Base-by-base conservation (phyloP, 2,888 invertebrate species). In the Leptarthrus brevirostris region DNA sequence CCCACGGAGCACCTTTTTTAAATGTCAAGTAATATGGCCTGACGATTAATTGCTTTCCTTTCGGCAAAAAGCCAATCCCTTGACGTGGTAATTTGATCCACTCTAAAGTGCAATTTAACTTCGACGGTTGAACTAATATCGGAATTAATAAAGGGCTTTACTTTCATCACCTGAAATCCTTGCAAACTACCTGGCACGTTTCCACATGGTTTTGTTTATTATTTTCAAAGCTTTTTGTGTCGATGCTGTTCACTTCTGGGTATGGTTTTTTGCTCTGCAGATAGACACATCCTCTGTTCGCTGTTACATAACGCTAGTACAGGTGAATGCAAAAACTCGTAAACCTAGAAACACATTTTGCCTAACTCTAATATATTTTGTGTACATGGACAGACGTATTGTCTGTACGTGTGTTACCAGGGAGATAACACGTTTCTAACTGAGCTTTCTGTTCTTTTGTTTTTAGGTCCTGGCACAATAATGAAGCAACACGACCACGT, bases 321-420 rank as follows among this genome's bases (percentile, higher is more conserved):
- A 58, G 40, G 40, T 12, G 40, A 36, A 18, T 20, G 18, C 26
- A 58, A 58, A 58, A 58, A 58, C 20, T 58, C 36, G 58, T 58
- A 58, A 58, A 58, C 58, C 58, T 34, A 66, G 64, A 66, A 66
- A 66, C 47, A 66, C 47, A 66, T 66, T 66, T 47, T 58, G 58
- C 36, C 36, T 6, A 58, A 10, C 58, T 58, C 16, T 16, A 30
- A 58, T 56, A 36, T 58, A 58, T 36, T 18, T 16, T 18, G 18
- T 58, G 36, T 16, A 18, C 2, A 4, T 3, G 5, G 58, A 44
- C 47, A 47, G n/a, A 14, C 20, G 24, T 24, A 22, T 47, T 24
- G 2, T 22, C 44, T 47, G 6, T 64, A 64, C 30, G 47, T 22
- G 26, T 58, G 58, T 58, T 58, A 34, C 58, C 58, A 58, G 36